Evolutionary conservation across 2,797 vertebrate genomes (phyloP), one percentile per base, ranked within the genome.

Genomic region (Sitta carolinensis): DNA sequence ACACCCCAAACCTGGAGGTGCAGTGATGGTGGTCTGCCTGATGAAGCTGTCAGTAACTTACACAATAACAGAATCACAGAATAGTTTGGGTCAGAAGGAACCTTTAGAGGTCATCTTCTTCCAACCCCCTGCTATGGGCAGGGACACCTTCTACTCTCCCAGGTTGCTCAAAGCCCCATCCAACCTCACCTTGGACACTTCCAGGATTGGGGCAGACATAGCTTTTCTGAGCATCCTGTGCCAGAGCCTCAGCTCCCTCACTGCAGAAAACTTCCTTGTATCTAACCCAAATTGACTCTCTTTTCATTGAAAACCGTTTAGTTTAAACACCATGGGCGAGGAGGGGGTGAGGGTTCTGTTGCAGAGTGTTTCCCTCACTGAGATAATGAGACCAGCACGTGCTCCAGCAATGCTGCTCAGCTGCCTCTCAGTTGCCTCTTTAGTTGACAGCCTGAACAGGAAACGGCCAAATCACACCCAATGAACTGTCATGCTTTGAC

Each of bases 371-470:
- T 58, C 47, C 58, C 81, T 68, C 0, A 0, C 70, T 62, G 59
- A 34, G 29, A 4, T 7, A 27, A 40, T 38, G 11, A 59, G 55
- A 42, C 54, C 13, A 3, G 84, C 61, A 47, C 84, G 5, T 29
- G 87, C 87, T 73, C 30, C 64, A n/a, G 87, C 30, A 15, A 26
- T 32, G 84, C 51, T n/a, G 79, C 91, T 89, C 82, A 85, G 87
- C 93, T 80, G 95, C 87, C 51, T 84, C 91, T 89, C 82, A 85
- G 87, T 91, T 83, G 95, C 87, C 51, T 84, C 61, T 25, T 32
- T 1, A 52, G 45, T 1, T 64, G 67, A 23, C 78, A 38, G 54
- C 18, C 69, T 51, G 43, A n/a, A 47, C 69, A 79, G 83, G 86
- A 84, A 95, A 68, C 1, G 43, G 47, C 58, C 16, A 1, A 27